These are phyloP conservation scores for Anoplopoma fimbria DNA, from an alignment of 2,113 vertebrate genomes.

Conservation along the genomic window DNA sequence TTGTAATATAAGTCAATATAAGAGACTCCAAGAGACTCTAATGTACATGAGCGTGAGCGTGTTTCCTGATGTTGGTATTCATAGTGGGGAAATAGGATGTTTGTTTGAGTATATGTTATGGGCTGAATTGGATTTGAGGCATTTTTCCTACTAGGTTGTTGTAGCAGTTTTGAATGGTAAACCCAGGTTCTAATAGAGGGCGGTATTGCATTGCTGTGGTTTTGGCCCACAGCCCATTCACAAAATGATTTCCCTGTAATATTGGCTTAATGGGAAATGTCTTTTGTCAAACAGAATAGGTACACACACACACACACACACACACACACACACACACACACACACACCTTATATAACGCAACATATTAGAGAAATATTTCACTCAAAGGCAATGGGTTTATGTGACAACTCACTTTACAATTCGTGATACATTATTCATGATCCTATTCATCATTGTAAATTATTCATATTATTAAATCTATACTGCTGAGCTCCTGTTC, in stretches of 20 bases:
- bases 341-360: constrained; percentile 9
- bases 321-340: too few species aligned
- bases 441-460: constrained; percentile 51
- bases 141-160: background rate
- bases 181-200: background rate
- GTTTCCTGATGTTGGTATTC: background rate
- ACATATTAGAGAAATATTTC: constrained; percentile 27
- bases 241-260: background rate
- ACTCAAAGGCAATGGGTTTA: constrained; percentile 25
- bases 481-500: constrained; percentile 22
- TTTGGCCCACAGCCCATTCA: background rate
- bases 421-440: constrained; percentile 58
- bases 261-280: background rate
- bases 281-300: background rate
- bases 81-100: background rate
- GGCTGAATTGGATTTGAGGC: background rate
- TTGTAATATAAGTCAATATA: background rate
- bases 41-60: too few species aligned
- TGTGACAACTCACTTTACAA: constrained; percentile 44
- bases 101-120: background rate
- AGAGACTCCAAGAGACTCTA: too few species aligned
- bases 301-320: constrained; percentile 5
- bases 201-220: background rate
- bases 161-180: background rate
- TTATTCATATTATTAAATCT: constrained; percentile 55